Evolutionary conservation across 2,888 invertebrate genomes (phyloP).

Genomic region (Mylabris sibirica): DNA sequence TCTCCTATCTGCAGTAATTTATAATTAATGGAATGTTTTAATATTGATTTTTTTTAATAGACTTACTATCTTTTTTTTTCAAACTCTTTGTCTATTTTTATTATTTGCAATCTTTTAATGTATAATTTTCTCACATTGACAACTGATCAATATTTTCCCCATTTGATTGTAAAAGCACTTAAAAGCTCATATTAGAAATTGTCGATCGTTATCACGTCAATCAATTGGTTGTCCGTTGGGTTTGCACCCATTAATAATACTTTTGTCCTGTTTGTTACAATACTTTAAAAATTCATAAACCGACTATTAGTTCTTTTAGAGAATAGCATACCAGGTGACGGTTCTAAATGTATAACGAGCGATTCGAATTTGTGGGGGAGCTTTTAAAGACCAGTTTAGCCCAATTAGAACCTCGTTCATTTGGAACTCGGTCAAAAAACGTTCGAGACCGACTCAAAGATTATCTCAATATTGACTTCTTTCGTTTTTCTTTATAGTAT

Average conservation of each 20-base stretch:
- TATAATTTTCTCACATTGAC: constrained; percentile 34
- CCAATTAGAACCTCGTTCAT: too few species aligned
- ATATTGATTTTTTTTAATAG: neutral
- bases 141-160: constrained; percentile 35
- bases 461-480: too few species aligned
- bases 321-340: too few species aligned
- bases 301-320: constrained; percentile 22
- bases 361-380: too few species aligned
- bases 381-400: too few species aligned
- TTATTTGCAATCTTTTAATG: constrained; percentile 18
- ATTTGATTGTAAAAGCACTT: constrained; percentile 38
- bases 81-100: too few species aligned
- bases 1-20: neutral
- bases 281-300: constrained; percentile 30
- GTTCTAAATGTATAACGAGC: too few species aligned
- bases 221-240: constrained; percentile 34
- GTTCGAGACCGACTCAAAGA: too few species aligned
- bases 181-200: constrained; percentile 39
- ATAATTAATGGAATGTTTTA: constrained; percentile 19
- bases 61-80: too few species aligned
- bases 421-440: too few species aligned
- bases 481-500: too few species aligned
- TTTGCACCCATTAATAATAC: constrained; percentile 33
- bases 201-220: constrained; percentile 39
- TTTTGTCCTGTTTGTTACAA: constrained; percentile 26